Conservation (phyloP, 2,797 vertebrate genomes). For the Acanthis flammea region DNA sequence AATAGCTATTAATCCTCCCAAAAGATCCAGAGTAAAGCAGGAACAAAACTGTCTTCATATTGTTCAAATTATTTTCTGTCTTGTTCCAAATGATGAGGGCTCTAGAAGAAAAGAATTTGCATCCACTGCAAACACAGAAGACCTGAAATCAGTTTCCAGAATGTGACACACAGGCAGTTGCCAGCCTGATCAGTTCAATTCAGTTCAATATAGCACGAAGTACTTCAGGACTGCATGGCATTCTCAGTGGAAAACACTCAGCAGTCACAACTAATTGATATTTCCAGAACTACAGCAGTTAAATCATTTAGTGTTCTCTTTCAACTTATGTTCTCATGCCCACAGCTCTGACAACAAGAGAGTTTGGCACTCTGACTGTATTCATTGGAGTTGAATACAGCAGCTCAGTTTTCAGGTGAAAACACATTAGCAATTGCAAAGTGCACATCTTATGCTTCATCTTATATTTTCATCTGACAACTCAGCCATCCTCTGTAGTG, state of each 20-base stretch:
- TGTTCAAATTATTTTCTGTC: neutral
- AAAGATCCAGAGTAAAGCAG: neutral
- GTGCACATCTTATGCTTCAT: neutral
- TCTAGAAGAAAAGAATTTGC: neutral
- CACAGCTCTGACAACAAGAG: neutral
- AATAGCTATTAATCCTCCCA: neutral
- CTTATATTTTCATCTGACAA: neutral
- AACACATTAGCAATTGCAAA: neutral
- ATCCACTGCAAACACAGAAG: neutral
- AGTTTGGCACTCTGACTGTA: neutral
- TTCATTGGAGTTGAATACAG: neutral
- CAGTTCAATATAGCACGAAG: neutral
- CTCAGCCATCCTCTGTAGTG: neutral
- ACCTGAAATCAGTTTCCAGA: neutral
- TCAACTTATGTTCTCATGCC: neutral
- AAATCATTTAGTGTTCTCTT: neutral
- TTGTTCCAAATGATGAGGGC: neutral
- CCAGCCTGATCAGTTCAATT: neutral
- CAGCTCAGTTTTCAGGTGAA: neutral
- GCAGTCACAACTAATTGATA: neutral
- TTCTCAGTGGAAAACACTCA: neutral
- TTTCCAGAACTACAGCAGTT: neutral
- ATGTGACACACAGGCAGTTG: neutral
- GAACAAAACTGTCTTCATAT: neutral
- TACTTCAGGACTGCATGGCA: neutral